Evolutionary conservation across 2,888 invertebrate species (phyloP), one percentile per base, ranked within the genome.

Genomic region (Torymus auratus): DNA sequence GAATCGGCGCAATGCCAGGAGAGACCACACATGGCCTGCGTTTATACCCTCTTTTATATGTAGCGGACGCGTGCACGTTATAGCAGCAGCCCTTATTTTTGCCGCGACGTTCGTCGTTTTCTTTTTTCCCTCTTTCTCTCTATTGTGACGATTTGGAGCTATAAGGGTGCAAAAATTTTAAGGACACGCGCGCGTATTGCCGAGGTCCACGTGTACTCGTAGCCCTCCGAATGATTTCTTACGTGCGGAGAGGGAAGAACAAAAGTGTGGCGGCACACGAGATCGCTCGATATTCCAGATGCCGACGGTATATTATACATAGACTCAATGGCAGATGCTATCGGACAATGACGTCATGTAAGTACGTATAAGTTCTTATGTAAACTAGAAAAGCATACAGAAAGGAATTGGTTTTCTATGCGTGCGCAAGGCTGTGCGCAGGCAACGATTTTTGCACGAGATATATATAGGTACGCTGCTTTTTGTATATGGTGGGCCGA

Each of bases 251-350:
- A 28, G 65, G 65, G 20, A 64, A 64, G 65, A 14, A 65, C 52
- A 52, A 65, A 65, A 13, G 61, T 61, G 23, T 28, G 28, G 28
- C 41, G 41, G n/a, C 2, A 14, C 3, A 1, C 1, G 52, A 65
- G 65, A 65, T 65, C 52, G 50, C 52, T 65, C 52, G 65, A 65
- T 65, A 65, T 65, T 65, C 50, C 65, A 65, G 65, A 65, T 65
- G 65, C 17, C 52, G 65, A 17, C 7, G 28, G 28, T 28, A 7
- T 28, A 28, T 28, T 28, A 65, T 52, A n/a, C 15, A 14, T n/a
- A 41, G 13, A 4, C 41, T 41, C 3, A 11, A 41, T 28, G 41
- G n/a, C 62, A 62, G 62, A 62, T 62, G 62, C 62, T 62, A 28
- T 62, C 14, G 14, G 14, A 62, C 41, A 62, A 28, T 62, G 41